A percentile compares a stretch with the other conserved stretches of the same genome.
Conservation (phyloP, 2,113 vertebrate genomes). For the Oncorhynchus keta region DNA sequence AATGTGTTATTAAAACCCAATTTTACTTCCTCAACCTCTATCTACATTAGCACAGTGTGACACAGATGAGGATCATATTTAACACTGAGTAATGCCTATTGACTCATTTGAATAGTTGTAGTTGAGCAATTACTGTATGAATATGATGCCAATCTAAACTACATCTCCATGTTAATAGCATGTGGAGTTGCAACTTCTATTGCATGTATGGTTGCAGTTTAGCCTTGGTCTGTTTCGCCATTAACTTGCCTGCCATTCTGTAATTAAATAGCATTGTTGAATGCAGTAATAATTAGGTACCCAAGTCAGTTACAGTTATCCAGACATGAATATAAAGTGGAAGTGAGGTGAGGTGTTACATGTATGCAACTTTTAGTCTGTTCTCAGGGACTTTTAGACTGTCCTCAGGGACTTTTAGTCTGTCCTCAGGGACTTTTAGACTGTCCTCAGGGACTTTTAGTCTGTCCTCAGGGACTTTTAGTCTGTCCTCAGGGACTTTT, state of each 20-base stretch:
- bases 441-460: slow-evolving; percentile 10
- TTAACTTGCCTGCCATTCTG: no score
- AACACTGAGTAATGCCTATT: not conserved
- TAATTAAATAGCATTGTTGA: no score
- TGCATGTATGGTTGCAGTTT: not conserved
- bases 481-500: slow-evolving; percentile 9
- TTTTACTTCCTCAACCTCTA: slow-evolving; percentile 4
- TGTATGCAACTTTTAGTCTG: slow-evolving; percentile 12
- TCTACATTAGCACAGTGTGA: not conserved
- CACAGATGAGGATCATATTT: not conserved
- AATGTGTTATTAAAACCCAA: not conserved
- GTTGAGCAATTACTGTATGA: not conserved
- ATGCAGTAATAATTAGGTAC: no score
- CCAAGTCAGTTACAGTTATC: no score
- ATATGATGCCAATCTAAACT: not conserved
- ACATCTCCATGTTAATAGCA: not conserved
- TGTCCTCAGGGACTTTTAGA: slow-evolving; percentile 7
- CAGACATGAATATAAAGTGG: no score
- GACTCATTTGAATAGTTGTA: not conserved
- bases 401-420: slow-evolving; percentile 3
- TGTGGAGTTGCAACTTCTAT: not conserved
- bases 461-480: slow-evolving; percentile 11
- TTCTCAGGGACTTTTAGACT: not conserved
- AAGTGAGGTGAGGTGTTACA: not conserved
- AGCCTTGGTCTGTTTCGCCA: no score